Evolutionary conservation across 1,140 invertebrate genomes (phyloP).

Genomic region (Drosophila pectinifera): DNA sequence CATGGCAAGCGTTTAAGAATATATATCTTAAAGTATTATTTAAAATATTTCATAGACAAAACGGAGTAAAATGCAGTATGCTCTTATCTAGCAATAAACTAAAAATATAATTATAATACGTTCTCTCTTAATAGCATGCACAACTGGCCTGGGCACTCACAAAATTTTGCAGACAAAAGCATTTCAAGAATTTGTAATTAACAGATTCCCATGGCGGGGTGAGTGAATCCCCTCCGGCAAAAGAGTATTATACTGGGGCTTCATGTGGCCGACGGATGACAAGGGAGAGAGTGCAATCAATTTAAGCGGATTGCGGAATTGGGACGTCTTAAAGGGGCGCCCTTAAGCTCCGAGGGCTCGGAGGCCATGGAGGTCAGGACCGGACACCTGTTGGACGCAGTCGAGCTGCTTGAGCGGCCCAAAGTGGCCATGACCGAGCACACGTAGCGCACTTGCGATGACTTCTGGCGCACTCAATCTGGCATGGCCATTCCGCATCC

Average conservation of each 20-base stretch:
- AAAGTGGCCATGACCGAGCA: constrained; percentile 18
- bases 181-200: constrained; percentile 76
- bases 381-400: constrained; percentile 48
- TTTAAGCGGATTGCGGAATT: constrained; percentile 68
- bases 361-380: constrained; percentile 22
- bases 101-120: background rate
- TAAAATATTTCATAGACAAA: too few species aligned
- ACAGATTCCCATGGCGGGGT: constrained; percentile 45
- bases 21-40: too few species aligned
- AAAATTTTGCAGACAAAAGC: constrained; percentile 38
- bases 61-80: too few species aligned
- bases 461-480: constrained; percentile 18
- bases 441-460: constrained; percentile 8
- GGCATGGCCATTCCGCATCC: constrained; percentile 30
- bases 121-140: constrained; percentile 19
- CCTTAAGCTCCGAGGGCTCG: constrained; percentile 15
- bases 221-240: background rate
- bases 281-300: constrained; percentile 60
- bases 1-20: too few species aligned
- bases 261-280: constrained; percentile 18
- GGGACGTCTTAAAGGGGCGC: constrained; percentile 38
- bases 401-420: constrained; percentile 8
- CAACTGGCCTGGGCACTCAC: constrained; percentile 37
- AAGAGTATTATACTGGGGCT: constrained; percentile 26
- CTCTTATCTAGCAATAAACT: too few species aligned